These are phyloP conservation scores for Sus scrofa DNA, from an alignment of 2,113 vertebrate genomes.

Conservation along the genomic window T2T-Sscrofa CM000818.6:56663001-56663500, in stretches of 20 bases:
- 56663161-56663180: neutral
- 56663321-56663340: too few relatives aligned
- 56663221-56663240: neutral
- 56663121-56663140: neutral
- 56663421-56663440: neutral
- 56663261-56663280: rapidly evolving
- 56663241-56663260: neutral
- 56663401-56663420: neutral
- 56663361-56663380: neutral
- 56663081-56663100: neutral
- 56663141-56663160: neutral
- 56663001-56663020: too few relatives aligned
- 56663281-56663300: neutral
- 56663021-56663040: too few relatives aligned
- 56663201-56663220: neutral
- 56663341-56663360: neutral
- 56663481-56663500: rapidly evolving
- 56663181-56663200: neutral
- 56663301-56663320: neutral
- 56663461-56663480: neutral
- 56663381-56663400: neutral
- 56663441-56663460: neutral
- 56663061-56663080: conserved; percentile 46
- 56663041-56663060: too few relatives aligned
- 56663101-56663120: neutral